phyloP scores from a whole-genome alignment of 1,140 invertebrate species.

The Epicauta chinensis region DNA sequence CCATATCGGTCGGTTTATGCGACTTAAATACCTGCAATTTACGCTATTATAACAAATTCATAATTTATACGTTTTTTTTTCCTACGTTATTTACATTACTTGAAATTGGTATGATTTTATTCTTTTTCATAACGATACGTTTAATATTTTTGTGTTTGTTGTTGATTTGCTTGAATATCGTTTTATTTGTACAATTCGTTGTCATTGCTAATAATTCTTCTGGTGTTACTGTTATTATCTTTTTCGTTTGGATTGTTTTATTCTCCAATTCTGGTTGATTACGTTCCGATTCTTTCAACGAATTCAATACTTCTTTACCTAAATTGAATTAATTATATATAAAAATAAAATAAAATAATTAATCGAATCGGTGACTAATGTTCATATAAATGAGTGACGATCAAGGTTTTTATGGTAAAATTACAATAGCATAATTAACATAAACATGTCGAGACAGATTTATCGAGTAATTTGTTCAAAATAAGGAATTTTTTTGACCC shows the following conservation, averaged over 20 bases:
- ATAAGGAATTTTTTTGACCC: too few relatives aligned
- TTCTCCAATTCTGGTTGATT: constrained; percentile 35
- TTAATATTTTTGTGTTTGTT: constrained; percentile 33
- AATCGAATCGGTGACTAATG: too few relatives aligned
- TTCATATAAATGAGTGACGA: too few relatives aligned
- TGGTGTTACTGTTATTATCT: constrained; percentile 38
- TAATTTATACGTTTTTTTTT: constrained; percentile 24
- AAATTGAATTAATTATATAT: too few relatives aligned
- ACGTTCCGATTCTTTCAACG: constrained; percentile 44
- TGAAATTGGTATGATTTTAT: constrained; percentile 32
- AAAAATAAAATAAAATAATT: too few relatives aligned
- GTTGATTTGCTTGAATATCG: constrained; percentile 24
- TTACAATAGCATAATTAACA: too few relatives aligned
- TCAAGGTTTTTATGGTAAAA: too few relatives aligned
- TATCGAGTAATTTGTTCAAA: too few relatives aligned
- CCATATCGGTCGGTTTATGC: constrained; percentile 44
- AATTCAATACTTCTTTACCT: constrained; percentile 67
- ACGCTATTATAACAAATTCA: constrained; percentile 3
- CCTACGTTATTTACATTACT: constrained; percentile 26
- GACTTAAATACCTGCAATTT: constrained; percentile 37
- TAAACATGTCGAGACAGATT: too few relatives aligned
- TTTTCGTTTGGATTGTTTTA: constrained; percentile 26
- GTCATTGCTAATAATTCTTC: constrained; percentile 39
- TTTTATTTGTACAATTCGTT: constrained; percentile 13
- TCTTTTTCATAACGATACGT: constrained; percentile 43